Percentiles rank a stretch among this genome's conserved stretches.
phyloP scores from a whole-genome alignment of 2,113 vertebrate species.

The Mastomys natalensis region DNA sequence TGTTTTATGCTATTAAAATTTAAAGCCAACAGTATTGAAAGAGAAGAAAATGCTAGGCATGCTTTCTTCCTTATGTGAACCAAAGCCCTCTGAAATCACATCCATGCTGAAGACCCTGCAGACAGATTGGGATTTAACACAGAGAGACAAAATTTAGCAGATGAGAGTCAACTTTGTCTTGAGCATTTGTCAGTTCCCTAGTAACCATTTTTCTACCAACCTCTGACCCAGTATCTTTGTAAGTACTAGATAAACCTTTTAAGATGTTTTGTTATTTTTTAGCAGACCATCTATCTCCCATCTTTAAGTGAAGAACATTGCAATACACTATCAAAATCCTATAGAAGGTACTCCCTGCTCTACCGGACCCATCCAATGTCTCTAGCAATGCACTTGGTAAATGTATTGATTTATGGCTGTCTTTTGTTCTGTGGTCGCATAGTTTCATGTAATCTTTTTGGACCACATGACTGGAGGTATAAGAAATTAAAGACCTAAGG shows the following conservation, averaged over 20 bases:
- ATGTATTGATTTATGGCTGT: background rate
- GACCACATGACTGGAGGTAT: background rate
- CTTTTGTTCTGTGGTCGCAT: background rate
- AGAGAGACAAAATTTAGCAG: background rate
- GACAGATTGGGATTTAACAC: background rate
- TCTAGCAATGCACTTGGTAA: background rate
- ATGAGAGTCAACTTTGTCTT: background rate
- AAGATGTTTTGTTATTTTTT: background rate
- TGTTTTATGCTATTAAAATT: background rate
- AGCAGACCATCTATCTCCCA: background rate
- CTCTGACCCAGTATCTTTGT: background rate
- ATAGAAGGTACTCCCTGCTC: background rate
- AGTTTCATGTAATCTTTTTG: background rate
- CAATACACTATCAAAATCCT: background rate
- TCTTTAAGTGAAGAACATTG: background rate
- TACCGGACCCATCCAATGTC: background rate
- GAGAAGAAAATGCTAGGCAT: background rate
- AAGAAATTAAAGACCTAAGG: background rate
- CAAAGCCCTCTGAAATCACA: background rate
- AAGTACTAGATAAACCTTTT: background rate
- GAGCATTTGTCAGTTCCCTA: too few species aligned
- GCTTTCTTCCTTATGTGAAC: background rate
- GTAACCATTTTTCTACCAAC: background rate
- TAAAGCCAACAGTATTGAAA: background rate
- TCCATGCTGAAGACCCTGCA: background rate